phyloP scores from a whole-genome alignment of 92 coral and sea anemone genomes.

The Porites divaricata region DNA sequence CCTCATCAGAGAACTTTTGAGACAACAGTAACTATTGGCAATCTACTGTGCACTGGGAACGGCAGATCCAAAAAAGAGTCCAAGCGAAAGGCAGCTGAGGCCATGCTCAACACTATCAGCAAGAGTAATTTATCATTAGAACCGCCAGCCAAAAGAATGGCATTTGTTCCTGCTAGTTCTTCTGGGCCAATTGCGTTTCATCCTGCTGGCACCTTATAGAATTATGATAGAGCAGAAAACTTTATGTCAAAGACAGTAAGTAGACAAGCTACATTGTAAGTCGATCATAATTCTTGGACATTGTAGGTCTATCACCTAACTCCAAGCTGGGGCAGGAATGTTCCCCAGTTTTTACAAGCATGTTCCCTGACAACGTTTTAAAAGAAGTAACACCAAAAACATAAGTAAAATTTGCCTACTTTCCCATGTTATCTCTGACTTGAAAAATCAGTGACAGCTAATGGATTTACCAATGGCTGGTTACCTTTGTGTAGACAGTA shows the following conservation, averaged over 20 bases:
- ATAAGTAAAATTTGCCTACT: too few species aligned
- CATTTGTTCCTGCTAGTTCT: constrained; percentile 75
- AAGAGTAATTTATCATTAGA: constrained; percentile 69
- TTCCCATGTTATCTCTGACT: too few species aligned
- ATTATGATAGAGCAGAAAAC: not conserved
- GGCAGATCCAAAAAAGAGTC: constrained; percentile 80
- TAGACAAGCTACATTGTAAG: not conserved
- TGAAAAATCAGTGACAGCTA: too few species aligned
- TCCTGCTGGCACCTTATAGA: constrained; percentile 43
- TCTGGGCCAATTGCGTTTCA: constrained; percentile 48
- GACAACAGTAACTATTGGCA: constrained; percentile 77
- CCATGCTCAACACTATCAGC: constrained; percentile 74
- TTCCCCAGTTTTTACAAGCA: too few species aligned
- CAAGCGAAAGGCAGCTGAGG: constrained; percentile 81
- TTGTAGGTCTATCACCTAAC: too few species aligned
- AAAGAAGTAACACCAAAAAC: too few species aligned
- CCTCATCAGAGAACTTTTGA: constrained; percentile 76
- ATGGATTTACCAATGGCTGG: too few species aligned
- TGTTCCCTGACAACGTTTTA: too few species aligned
- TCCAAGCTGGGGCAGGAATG: too few species aligned
- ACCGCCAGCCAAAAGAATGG: constrained; percentile 79
- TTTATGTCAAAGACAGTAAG: not conserved
- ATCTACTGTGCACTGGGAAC: constrained; percentile 56
- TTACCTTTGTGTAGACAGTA: too few species aligned
- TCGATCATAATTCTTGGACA: too few species aligned